Percentiles rank a stretch among this genome's conserved stretches.
These are phyloP conservation scores for Parotocinclus haroldoi DNA, from an alignment of 2,797 vertebrate genomes.

Conservation along the genomic window DNA sequence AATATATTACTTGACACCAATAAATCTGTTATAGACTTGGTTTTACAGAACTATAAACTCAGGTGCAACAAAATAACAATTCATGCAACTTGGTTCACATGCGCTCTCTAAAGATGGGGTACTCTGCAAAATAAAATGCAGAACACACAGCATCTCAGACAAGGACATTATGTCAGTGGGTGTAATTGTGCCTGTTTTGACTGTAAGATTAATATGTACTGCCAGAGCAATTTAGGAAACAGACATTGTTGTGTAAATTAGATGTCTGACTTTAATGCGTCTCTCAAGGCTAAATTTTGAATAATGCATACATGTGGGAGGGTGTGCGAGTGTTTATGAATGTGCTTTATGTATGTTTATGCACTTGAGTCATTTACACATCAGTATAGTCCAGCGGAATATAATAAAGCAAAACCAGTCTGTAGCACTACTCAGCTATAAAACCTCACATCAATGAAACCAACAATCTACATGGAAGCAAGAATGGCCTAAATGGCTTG, in stretches of 20 bases:
- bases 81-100: background rate
- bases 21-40: background rate
- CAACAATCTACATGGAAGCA: slow-evolving; percentile 35
- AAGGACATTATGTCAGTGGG: slow-evolving; percentile 6
- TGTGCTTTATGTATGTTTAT: slow-evolving; percentile 23
- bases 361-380: slow-evolving; percentile 13
- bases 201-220: slow-evolving; percentile 23
- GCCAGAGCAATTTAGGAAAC: slow-evolving; percentile 17
- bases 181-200: slow-evolving; percentile 23
- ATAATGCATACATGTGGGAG: slow-evolving; percentile 4
- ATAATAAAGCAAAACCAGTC: slow-evolving; percentile 3
- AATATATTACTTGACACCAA: background rate
- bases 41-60: slow-evolving; percentile 13
- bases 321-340: slow-evolving; percentile 21
- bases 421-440: slow-evolving; percentile 31
- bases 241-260: slow-evolving; percentile 26
- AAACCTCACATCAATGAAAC: slow-evolving; percentile 37
- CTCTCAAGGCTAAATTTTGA: slow-evolving; percentile 21
- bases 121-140: background rate
- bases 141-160: slow-evolving; percentile 4
- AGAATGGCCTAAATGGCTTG: slow-evolving; percentile 5
- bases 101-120: background rate
- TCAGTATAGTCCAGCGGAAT: background rate
- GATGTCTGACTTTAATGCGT: slow-evolving; percentile 36
- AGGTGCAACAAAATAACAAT: slow-evolving; percentile 8